Base-by-base conservation (phyloP, 2,113 vertebrate genomes). In the Psilopsiagon aymara region DNA sequence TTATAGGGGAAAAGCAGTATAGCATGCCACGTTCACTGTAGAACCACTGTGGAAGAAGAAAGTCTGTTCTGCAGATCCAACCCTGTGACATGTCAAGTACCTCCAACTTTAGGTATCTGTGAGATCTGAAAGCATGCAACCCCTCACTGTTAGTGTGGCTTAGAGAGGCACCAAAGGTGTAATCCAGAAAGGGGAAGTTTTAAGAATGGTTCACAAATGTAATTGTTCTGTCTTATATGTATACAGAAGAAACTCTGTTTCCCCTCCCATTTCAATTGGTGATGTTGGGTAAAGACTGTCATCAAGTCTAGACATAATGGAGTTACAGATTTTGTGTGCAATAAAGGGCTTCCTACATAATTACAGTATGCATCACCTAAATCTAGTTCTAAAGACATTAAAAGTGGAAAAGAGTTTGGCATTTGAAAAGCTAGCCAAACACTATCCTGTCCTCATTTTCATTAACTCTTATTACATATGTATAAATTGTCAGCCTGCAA, bases 91-190 rank as follows among this genome's bases (percentile, higher is more conserved):
- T 35, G 27, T 64, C 16, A 41, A 31, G 49, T 67, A 51, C 62
- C 23, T 84, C 68, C 37, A 73, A 10, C 31, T 41, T 4, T 2
- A 79, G 41, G 24, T 41, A 49, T 10, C 33, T 41, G 15, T 2
- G 10, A 43, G 24, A 67, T 49, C 73, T 44, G 27, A 73, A 78
- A 68, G 28, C 24, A 23, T 70, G 67, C 27, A 55, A 9, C 35
- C 39, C 13, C 35, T 55, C 35, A 43, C 57, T n/a, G 44, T 35
- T 64, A 57, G 10, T 17, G 23, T 2, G 3, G 39, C 0, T 0
- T 55, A 53, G 63, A 67, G n/a, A 71, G 12, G 8, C 51, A 67
- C 11, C 24, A 47, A 55, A 70, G 70, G 17, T 44, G 39, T 71
- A 73, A 77, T 57, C 10, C 29, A 52, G 23, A 67, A 39, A 31